Percentiles rank a stretch among this genome's conserved stretches.
These are phyloP conservation scores for Champsocephalus gunnari DNA, from an alignment of 2,797 vertebrate genomes.

Conservation along the genomic window DNA sequence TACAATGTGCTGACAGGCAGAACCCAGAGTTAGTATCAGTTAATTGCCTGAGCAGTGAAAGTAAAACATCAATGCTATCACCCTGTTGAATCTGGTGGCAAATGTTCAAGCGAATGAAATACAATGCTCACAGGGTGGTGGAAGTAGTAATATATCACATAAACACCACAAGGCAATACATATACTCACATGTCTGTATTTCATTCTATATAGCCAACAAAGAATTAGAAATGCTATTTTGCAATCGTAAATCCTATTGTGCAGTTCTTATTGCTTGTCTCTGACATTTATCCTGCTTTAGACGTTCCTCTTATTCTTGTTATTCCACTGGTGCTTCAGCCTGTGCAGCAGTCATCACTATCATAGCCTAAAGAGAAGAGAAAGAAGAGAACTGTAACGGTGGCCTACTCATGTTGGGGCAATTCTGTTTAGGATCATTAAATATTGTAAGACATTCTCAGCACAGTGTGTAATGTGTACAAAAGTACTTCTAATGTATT, in stretches of 20 bases:
- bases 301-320: conserved; percentile 1
- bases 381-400: conserved; percentile 7
- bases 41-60: not conserved
- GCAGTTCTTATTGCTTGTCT: conserved; percentile 5
- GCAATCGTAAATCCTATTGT: not conserved
- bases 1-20: not conserved
- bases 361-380: conserved; percentile 46
- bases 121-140: not conserved
- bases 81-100: not conserved
- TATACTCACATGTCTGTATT: not conserved
- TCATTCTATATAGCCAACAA: not conserved
- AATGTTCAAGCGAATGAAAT: not conserved
- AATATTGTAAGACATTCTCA: not conserved
- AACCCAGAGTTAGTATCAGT: not conserved
- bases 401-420: not conserved
- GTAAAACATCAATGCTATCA: not conserved
- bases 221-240: not conserved
- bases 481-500: not conserved
- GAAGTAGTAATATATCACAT: not conserved
- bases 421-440: not conserved
- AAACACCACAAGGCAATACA: not conserved
- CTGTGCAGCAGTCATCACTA: conserved; percentile 43
- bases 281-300: not conserved
- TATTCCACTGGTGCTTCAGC: conserved; percentile 46
- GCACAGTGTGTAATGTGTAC: not conserved